Base-by-base conservation (phyloP, 2,888 invertebrate species). In the Synergus umbraculus region DNA sequence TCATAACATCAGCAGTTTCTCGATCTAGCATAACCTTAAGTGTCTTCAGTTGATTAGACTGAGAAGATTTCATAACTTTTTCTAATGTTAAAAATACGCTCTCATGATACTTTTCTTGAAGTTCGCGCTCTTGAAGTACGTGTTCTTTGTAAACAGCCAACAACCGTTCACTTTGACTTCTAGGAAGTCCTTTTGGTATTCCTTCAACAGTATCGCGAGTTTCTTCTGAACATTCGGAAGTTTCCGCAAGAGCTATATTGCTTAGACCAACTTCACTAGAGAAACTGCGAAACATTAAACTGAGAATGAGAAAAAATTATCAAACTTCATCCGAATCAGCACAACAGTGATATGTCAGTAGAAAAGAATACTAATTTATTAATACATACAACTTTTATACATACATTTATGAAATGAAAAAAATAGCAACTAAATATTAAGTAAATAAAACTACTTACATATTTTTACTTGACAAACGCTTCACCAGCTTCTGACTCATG, bases 41-140 rank as follows among this genome's bases (percentile, higher is more conserved):
- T 79, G 95, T 94, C 91, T 97, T 97, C 92, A 97, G 93, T 93
- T 98, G 97, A 86, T 95, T 95, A 63, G 95, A 93, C 90, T 98
- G 97, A 41, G 97, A 96, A 77, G 93, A 93, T 85, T 95, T 94
- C 93, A 98, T 94, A 69, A 96, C 95, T 92, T 97, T 97, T 87
- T 98, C 98, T 0, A 97, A 94, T 46, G 95, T 94, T 13, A 94
- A 92, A 90, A 95, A 97, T 84, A 97, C 95, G 84, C 94, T 93
- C 87, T 97, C 97, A 91, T 97, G 96, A 92, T 97, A 97, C 89
- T 97, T 96, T 90, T 97, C 96, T 76, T 96, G 95, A 82, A 98
- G 91, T 83, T 97, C 96, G 67, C 95, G 94, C 91, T 97, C 96
- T 80, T 95, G 95, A 46, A 94, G 92, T 54, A 95, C 94, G 82